Evolutionary conservation across 2,888 invertebrate genomes (phyloP).

Genomic region (Willowsia nigromaculata): DNA sequence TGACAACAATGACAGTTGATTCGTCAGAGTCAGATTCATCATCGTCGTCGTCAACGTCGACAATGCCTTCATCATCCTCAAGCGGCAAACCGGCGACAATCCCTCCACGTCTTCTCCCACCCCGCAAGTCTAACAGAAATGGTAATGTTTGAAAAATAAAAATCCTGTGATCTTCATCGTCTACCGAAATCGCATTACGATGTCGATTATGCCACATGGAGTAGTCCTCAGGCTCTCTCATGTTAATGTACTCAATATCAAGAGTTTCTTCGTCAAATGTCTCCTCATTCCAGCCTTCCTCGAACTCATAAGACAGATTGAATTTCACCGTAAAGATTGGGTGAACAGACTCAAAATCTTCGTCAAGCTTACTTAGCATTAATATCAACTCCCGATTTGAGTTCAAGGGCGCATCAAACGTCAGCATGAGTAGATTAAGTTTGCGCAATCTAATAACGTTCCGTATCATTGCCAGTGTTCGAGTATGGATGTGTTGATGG

Average conservation of each 20-base stretch:
- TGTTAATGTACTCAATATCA: constrained; percentile 58
- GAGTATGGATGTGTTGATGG: constrained; percentile 12
- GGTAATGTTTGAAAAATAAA: constrained; percentile 65
- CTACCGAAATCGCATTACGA: constrained; percentile 57
- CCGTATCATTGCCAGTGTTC: constrained; percentile 17
- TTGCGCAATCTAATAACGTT: constrained; percentile 43
- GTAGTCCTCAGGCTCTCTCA: constrained; percentile 63
- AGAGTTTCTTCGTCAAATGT: constrained; percentile 51
- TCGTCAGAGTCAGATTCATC: constrained; percentile 24
- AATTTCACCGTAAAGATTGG: constrained; percentile 8
- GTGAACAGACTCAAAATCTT: constrained; percentile 7
- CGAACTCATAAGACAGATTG: constrained; percentile 48
- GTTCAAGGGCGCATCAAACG: constrained; percentile 47
- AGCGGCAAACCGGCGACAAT: too few species aligned
- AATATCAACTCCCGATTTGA: constrained; percentile 18
- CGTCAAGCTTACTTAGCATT: constrained; percentile 31
- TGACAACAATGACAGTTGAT: not conserved
- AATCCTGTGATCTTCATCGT: constrained; percentile 60
- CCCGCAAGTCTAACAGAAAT: constrained; percentile 52
- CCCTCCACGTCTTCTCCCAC: not conserved
- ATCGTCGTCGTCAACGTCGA: not conserved
- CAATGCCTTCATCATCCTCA: constrained; percentile 1
- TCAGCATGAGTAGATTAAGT: constrained; percentile 43
- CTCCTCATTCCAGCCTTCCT: constrained; percentile 62
- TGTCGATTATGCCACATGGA: constrained; percentile 21